Conservation (phyloP, 2,888 invertebrate species). For the Drosophila recens region DNA sequence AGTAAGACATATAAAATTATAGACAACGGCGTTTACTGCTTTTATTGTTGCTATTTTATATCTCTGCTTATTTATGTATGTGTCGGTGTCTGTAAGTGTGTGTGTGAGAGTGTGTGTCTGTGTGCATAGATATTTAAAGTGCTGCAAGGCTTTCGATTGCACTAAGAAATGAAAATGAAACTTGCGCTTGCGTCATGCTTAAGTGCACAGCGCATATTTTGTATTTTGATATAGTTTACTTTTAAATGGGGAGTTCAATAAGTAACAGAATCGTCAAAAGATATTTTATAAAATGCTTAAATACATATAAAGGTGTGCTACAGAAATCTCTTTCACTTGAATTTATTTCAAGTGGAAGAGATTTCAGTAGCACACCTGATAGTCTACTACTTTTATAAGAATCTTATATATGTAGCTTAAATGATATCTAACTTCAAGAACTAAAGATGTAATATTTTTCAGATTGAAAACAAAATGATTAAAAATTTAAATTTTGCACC, state of each 20-base stretch:
- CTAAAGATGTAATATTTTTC: background rate
- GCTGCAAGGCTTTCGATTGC: slow-evolving; percentile 77
- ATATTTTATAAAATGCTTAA: background rate
- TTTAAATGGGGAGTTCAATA: slow-evolving; percentile 15
- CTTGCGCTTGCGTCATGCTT: slow-evolving; percentile 76
- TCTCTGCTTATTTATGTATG: slow-evolving; percentile 28
- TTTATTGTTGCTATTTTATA: slow-evolving; percentile 55
- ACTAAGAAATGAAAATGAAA: slow-evolving; percentile 63
- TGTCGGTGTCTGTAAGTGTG: slow-evolving; percentile 27
- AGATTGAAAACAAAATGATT: no score
- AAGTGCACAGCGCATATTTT: slow-evolving; percentile 74
- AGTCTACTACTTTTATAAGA: background rate
- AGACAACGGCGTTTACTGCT: slow-evolving; percentile 65
- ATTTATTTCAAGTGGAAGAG: no score
- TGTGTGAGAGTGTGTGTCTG: slow-evolving; percentile 51
- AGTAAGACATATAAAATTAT: slow-evolving; percentile 78
- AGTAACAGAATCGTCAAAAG: background rate
- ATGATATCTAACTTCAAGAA: background rate
- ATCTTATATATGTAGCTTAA: background rate
- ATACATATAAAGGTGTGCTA: no score
- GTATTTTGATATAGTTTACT: slow-evolving; percentile 50
- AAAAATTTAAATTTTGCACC: no score
- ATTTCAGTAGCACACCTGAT: no score
- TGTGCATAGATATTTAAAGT: slow-evolving; percentile 68
- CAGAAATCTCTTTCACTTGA: no score